These are phyloP conservation scores for Poeciliopsis infans DNA, from an alignment of 2,797 vertebrate genomes.

Conservation along the genomic window DNA sequence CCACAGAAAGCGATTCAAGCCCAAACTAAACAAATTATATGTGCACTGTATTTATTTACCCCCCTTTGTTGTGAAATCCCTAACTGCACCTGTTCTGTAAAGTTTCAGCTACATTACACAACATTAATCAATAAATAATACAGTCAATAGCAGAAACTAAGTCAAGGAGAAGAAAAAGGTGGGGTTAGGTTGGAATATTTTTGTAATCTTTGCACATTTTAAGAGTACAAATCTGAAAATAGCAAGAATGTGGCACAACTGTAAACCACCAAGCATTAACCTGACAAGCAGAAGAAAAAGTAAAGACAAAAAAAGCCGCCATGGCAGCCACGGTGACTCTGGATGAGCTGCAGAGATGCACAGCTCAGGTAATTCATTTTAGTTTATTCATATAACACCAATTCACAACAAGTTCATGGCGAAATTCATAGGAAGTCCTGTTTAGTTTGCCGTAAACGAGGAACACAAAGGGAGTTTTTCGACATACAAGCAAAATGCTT, in stretches of 20 bases:
- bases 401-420: not conserved
- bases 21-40: not conserved
- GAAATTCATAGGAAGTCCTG: not conserved
- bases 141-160: not conserved
- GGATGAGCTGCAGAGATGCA: not conserved
- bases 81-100: not conserved
- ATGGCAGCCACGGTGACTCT: not conserved
- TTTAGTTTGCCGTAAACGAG: not conserved
- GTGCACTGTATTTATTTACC: not conserved
- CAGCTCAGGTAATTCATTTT: too few relatives aligned
- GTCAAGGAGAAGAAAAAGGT: not conserved
- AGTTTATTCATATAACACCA: too few relatives aligned
- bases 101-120: not conserved
- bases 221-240: not conserved
- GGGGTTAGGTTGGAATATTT: not conserved
- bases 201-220: not conserved
- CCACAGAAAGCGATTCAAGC: not conserved
- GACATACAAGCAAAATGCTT: not conserved
- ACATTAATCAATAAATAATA: not conserved
- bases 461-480: not conserved
- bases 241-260: not conserved
- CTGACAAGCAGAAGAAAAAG: not conserved
- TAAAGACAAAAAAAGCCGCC: not conserved
- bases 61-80: not conserved
- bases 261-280: not conserved